Base-by-base conservation (phyloP, 2,113 vertebrate genomes). In the Etheostoma cragini region DNA sequence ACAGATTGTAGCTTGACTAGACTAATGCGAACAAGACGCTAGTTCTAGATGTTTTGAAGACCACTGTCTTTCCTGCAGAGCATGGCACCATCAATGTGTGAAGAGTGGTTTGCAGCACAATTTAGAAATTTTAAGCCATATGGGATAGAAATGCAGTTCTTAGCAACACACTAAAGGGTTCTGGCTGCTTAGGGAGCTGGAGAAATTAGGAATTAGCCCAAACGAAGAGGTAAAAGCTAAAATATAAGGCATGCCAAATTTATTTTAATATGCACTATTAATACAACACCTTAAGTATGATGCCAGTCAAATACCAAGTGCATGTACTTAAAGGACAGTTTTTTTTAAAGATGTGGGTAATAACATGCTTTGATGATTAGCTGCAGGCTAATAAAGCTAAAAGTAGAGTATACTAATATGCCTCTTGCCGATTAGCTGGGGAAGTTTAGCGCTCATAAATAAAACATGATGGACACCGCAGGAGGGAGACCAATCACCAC, bases 391-490 rank as follows among this genome's bases (percentile, higher is more conserved):
- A 81, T 84, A 78, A 83, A 85, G 30, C 67, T 50, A 71, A 84
- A 80, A 83, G 21, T 69, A 87, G 53, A 76, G 72, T 58, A 33
- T 42, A 62, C 12, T 42, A 89, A 73, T 83, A 85, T 73, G 72
- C 6, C 50, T 78, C 30, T 30, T 63, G 77, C 38, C 38, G 90
- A 88, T 91, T 91, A 91, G 87, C 85, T 56, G 22, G 76, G 17
- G 30, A 65, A 53, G 85, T 69, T 92, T 88, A 91, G 76, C 83
- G 21, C 56, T 91, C 88, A 91, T 92, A 73, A 75, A 92, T 91
- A 86, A 93, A 92, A 88, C 85, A 93, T 92, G 85, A 81, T 38
- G 67, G 62, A 82, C 78, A 77, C 56, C 80, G 75, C 76, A 80
- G 78, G 66, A 78, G 83, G 67, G 78, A 72, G 65, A 85, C 21